These are phyloP conservation scores for Timema cristinae DNA, from an alignment of 2,888 invertebrate species.

Conservation along the genomic window DNA sequence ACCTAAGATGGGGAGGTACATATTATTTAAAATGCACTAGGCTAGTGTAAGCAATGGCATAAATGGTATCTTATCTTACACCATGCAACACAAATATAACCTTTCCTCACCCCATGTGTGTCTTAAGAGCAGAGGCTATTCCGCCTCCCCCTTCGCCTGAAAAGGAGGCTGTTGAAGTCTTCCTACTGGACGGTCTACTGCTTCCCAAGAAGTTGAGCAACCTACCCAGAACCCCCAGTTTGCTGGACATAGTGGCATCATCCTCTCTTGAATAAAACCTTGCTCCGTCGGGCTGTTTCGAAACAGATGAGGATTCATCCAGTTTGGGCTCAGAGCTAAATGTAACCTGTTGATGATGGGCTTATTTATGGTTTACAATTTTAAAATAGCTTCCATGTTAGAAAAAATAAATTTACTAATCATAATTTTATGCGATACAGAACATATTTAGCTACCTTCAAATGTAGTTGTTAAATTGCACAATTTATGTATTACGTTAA, in stretches of 20 bases:
- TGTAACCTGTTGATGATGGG: constrained; percentile 46
- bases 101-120: constrained; percentile 55
- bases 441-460: no score
- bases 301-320: constrained; percentile 44
- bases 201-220: constrained; percentile 54
- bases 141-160: constrained; percentile 44
- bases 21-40: no score
- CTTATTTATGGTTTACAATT: no score
- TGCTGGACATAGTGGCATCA: constrained; percentile 19
- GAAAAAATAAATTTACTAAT: no score
- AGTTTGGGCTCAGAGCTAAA: constrained; percentile 64
- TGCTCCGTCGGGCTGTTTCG: constrained; percentile 18
- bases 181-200: constrained; percentile 60
- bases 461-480: no score
- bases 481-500: no score
- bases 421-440: no score
- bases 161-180: constrained; percentile 63
- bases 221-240: constrained; percentile 43
- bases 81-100: no score
- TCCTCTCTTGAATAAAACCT: neutral
- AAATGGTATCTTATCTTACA: no score
- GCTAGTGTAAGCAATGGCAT: no score
- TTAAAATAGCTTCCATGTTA: no score
- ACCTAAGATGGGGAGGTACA: no score
- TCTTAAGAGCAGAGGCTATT: constrained; percentile 64